Base-by-base conservation (phyloP, 1,140 invertebrate genomes). In the Cydia strobilella region DNA sequence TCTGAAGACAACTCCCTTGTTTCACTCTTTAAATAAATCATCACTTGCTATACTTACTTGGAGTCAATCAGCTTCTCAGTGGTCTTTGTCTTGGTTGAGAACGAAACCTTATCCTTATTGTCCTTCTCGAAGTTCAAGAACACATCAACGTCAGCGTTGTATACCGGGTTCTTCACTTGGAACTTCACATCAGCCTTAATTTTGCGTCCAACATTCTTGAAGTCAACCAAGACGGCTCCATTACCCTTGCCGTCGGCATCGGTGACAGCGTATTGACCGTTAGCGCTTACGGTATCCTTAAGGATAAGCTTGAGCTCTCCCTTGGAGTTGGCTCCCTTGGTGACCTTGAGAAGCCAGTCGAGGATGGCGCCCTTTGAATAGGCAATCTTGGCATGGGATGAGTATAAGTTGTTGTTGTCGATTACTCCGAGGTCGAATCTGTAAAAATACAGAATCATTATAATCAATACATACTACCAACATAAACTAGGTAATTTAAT, bases 91-190 rank as follows among this genome's bases (percentile, higher is more conserved):
- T 94, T 91, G 0, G 96, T 96, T n/a, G 93, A 93, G 6, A 96
- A 80, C 76, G 94, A 93, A 1, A 97, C 77, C 78, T 95, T 95
- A 66, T 96, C 95, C 63, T 85, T 94, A 13, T 95, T 95, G 82
- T 96, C 94, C 77, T 96, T 96, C 13, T 95, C 94, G n/a, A 94
- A 95, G 83, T 97, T 94, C 9, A 95, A 94, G 69, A 93, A 94
- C 1, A 97, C 20, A 39, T 94, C 95, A 0, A 95, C 75, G 25
- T 94, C 94, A 0, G 94, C 93, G 48, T 94, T 94, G 79, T 94
- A 95, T 10, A 89, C 90, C 0, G 94, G 94, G 1, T 94, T 89
- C 27, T 93, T 89, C 0, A 94, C 92, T 0, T 93, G 90, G 74
- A 96, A 94, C 4, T 93, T 94, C 0, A 95, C 80, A 3, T 95